Conservation (phyloP, 1,140 invertebrate species). For the Temnothorax curvispinosus region DNA sequence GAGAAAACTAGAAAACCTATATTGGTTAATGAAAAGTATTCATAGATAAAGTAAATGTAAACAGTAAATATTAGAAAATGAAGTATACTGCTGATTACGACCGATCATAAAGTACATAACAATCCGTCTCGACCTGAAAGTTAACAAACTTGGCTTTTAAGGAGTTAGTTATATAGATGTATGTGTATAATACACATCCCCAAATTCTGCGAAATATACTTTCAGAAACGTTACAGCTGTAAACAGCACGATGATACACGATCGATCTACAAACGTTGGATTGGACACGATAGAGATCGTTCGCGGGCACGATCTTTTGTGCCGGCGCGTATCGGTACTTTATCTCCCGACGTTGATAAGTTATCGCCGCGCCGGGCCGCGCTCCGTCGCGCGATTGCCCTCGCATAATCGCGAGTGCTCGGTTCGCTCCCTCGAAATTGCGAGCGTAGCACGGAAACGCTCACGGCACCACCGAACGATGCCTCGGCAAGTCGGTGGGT, state of each 20-base stretch:
- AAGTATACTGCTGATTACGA: not conserved
- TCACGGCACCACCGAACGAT: constrained; percentile 50
- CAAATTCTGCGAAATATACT: not conserved
- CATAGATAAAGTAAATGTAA: not conserved
- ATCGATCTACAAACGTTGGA: constrained; percentile 16
- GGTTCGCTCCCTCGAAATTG: constrained; percentile 60
- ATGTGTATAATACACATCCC: not conserved
- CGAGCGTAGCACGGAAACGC: constrained; percentile 68
- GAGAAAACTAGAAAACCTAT: not conserved
- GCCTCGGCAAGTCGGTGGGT: constrained; percentile 49
- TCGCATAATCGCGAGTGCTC: constrained; percentile 51
- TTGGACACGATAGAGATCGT: constrained; percentile 27
- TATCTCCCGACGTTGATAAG: constrained; percentile 48
- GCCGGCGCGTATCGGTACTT: constrained; percentile 47
- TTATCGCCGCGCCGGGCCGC: constrained; percentile 34
- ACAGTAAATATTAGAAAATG: not conserved
- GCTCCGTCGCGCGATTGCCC: constrained; percentile 58
- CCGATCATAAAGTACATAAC: not conserved
- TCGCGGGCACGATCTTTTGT: constrained; percentile 35
- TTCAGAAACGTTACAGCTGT: no score
- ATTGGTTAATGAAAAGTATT: not conserved
- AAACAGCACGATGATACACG: not conserved
- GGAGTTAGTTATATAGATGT: not conserved
- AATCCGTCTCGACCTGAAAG: not conserved
- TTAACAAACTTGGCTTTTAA: not conserved